Base-by-base conservation (phyloP, 1,140 invertebrate species). In the Platyscapa corneri region DNA sequence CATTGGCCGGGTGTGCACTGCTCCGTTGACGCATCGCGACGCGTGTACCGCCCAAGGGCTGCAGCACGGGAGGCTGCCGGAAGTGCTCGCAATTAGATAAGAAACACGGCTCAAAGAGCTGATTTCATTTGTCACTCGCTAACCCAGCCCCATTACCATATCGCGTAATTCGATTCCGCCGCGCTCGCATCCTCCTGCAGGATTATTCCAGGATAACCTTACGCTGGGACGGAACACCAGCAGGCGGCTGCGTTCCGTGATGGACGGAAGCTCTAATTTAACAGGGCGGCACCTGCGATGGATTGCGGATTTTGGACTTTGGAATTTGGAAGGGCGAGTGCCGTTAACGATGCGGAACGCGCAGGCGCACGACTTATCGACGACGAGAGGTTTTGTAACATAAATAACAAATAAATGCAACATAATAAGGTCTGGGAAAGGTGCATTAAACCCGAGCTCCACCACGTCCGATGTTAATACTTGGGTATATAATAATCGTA, bases 401-500 rank as follows among this genome's bases (percentile, higher is more conserved):
- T 16, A 46, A 34, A 65, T 64, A 16, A 67, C 32, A 80, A 80
- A 49, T 76, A 76, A 79, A 37, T 32, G 23, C 10, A 65, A 49
- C 8, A 14, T 0, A 37, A 46, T 8, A 46, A 49, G 30, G n/a
- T 46, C 37, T 39, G 0, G 32, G 20, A 70, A 34, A 53, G 32
- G 10, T 34, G n/a, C 16, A 32, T 20, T 76, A 53, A 76, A 49
- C 46, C 34, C 14, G 46, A 53, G n/a, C 42, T 53, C 34, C n/a
- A 39, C 23, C 56, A 18, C 27, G 42, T 18, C 34, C 32, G 27
- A 81, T 42, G 42, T 70, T 20, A 70, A 67, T 67, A 72, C 6
- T 70, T 42, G 27, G 27, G 49, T 70, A 78, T 78, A 78, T 84
- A 84, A 84, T 64, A 83, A 83, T 76, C 56, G 16, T 39, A 84